phyloP scores from a whole-genome alignment of 1,140 invertebrate genomes.

The Cydia amplana region DNA sequence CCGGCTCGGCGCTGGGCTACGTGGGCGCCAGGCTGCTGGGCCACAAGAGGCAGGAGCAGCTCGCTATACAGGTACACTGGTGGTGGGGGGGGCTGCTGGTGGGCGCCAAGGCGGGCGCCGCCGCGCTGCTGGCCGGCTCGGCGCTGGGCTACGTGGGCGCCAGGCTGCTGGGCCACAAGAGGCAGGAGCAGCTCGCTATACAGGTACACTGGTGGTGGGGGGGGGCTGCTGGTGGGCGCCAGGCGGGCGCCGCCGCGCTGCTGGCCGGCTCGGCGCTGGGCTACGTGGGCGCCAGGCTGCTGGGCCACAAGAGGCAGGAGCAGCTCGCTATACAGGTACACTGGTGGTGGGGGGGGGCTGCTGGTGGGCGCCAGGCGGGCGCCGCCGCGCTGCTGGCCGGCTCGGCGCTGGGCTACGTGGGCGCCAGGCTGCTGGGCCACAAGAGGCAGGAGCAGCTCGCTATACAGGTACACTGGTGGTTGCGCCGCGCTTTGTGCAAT shows the following conservation, averaged over 20 bases:
- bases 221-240: conserved; percentile 54
- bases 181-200: too few relatives aligned
- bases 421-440: not conserved
- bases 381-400: not conserved
- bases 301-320: conserved; percentile 30
- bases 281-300: conserved; percentile 42
- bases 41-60: too few relatives aligned
- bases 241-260: conserved; percentile 55
- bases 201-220: conserved; percentile 37
- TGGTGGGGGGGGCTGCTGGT: too few relatives aligned
- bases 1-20: not conserved
- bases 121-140: too few relatives aligned
- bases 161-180: too few relatives aligned
- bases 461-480: not conserved
- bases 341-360: conserved; percentile 3
- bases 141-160: too few relatives aligned
- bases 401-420: not conserved
- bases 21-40: not conserved
- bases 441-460: conserved; percentile 4
- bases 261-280: conserved; percentile 55
- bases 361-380: too few relatives aligned
- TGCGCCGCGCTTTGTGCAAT: not conserved
- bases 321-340: conserved; percentile 21
- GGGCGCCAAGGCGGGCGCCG: too few relatives aligned
- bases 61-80: too few relatives aligned